These are phyloP conservation scores for Penaeus indicus DNA, from an alignment of 1,140 invertebrate genomes.

Conservation along the genomic window DNA sequence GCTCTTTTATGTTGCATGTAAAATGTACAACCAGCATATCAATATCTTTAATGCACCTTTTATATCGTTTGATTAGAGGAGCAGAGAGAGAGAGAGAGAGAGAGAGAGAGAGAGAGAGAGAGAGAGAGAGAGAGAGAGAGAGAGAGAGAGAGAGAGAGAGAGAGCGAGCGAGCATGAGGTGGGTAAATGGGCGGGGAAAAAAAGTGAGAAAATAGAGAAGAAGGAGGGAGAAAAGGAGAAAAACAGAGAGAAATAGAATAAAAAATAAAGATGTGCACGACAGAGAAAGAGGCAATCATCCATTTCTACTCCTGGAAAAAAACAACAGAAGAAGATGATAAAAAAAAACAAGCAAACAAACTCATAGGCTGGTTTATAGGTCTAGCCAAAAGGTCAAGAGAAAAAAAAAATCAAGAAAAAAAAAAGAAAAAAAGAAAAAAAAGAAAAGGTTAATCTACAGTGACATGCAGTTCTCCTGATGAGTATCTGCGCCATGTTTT, in stretches of 20 bases:
- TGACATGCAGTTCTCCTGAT: background rate
- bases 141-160: no score
- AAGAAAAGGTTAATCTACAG: background rate
- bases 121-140: background rate
- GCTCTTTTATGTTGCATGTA: no score
- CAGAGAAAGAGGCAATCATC: background rate
- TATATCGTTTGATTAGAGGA: background rate
- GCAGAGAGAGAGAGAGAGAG: background rate
- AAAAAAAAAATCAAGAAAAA: no score
- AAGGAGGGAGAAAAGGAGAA: background rate
- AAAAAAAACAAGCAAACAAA: no score
- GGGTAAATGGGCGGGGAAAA: background rate
- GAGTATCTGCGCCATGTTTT: no score
- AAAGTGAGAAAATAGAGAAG: background rate
- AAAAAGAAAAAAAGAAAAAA: no score
- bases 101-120: constrained; percentile 1
- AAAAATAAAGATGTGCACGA: background rate
- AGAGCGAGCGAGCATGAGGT: background rate
- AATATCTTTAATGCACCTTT: no score
- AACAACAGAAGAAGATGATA: no score
- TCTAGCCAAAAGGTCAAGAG: no score
- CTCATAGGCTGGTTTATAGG: no score
- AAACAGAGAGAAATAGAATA: background rate
- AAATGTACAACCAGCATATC: no score
- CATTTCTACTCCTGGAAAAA: no score